Evolutionary conservation across 2,113 vertebrate genomes (phyloP), one percentile per base, ranked within the genome.

Genomic region (Eretmochelys imbricata): DNA sequence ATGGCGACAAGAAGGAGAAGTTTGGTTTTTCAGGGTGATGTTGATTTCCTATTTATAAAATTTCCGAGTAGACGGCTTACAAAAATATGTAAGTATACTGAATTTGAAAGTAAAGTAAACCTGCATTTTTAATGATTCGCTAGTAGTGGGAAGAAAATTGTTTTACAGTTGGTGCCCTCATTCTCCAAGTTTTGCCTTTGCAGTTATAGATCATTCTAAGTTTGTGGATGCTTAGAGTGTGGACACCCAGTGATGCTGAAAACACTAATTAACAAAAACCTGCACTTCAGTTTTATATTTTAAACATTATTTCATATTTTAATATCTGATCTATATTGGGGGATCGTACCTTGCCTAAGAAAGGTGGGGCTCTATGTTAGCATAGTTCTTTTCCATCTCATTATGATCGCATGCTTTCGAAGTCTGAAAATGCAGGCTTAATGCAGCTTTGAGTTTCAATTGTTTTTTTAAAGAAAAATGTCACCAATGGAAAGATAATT

Each of bases 1-100:
- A 95, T 88, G 94, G 96, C 80, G 46, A 96, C 86, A 95, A 98
- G 89, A 27, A 97, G 95, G 94, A 96, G 93, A 93, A 93, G 76
- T 96, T 93, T 95, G 81, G 88, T 93, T 96, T 97, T 95, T 2
- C 1, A 96, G 95, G 84, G 93, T 91, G 93, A 90, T 96, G 65
- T 22, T 72, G 65, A 85, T 96, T 97, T 94, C 84, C 93, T 95
- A 93, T 97, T 96, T 97, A 88, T 90, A 96, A 94, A 54, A 95
- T 95, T 79, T 93, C 93, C 89, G 62, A 79, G 88, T 95, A 97
- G 89, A 89, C 3, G 4, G 83, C 93, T 96, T 97, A 93, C 80
- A 93, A 92, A 95, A 94, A 82, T 57, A 25, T 59, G 89, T 89
- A 92, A 89, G 84, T 95, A 94, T 97, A 95, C 89, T 88, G 80